Conservation (phyloP, 2,888 invertebrate genomes). For the Synergus umbraculus region DNA sequence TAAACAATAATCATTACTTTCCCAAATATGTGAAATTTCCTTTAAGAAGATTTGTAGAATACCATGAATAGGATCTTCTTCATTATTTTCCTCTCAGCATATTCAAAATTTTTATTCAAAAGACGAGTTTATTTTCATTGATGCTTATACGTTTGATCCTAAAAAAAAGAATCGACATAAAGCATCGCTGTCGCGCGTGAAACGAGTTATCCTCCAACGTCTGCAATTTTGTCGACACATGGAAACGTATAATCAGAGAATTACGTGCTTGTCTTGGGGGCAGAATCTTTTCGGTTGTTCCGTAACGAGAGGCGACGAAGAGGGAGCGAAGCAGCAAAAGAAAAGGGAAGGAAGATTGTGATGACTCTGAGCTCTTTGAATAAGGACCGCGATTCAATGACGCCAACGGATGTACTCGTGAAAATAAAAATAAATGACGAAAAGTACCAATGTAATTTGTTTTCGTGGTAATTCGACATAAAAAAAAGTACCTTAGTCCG, state of each 20-base stretch:
- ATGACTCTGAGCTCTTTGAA: conserved; percentile 49
- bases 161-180: background rate
- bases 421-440: conserved; percentile 57
- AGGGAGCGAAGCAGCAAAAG: conserved; percentile 19
- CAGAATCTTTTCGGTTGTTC: conserved; percentile 50
- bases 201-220: conserved; percentile 42
- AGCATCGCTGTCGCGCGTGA: conserved; percentile 46
- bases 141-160: background rate
- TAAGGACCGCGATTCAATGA: conserved; percentile 43
- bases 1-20: background rate
- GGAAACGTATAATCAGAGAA: conserved; percentile 58
- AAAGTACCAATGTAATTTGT: conserved; percentile 59
- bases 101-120: background rate
- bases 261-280: conserved; percentile 52
- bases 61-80: too few relatives aligned
- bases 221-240: conserved; percentile 49
- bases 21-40: background rate
- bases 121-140: background rate
- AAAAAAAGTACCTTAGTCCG: conserved; percentile 2
- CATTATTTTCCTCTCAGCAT: background rate
- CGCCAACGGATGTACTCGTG: conserved; percentile 46
- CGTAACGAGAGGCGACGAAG: conserved; percentile 30
- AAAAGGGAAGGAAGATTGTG: conserved; percentile 37
- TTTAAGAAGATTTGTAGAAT: background rate
- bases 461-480: conserved; percentile 55